Percentiles rank a stretch among this genome's conserved stretches.
phyloP scores from a whole-genome alignment of 2,888 invertebrate species.

The Apamea sordens region DNA sequence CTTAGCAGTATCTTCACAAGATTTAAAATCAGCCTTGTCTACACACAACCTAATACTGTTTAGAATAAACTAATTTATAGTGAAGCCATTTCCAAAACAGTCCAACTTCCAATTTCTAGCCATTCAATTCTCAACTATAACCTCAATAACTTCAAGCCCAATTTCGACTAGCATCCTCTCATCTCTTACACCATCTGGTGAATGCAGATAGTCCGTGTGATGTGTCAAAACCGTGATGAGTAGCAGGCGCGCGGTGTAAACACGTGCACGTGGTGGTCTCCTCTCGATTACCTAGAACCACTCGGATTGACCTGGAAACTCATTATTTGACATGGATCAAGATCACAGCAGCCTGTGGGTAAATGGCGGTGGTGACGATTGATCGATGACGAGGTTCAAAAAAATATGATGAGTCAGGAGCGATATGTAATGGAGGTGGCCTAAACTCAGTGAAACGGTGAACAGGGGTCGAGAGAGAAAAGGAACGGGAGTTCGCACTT shows the following conservation, averaged over 20 bases:
- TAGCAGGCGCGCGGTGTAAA: conserved; percentile 86
- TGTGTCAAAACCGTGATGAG: conserved; percentile 87
- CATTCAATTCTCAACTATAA: conserved; percentile 55
- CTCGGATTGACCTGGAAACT: conserved; percentile 64
- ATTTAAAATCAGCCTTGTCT: conserved; percentile 30
- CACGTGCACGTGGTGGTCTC: conserved; percentile 80
- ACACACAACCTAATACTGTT: conserved; percentile 51
- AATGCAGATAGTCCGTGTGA: conserved; percentile 74
- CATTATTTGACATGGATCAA: conserved; percentile 56
- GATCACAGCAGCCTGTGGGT: conserved; percentile 21
- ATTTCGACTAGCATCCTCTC: conserved; percentile 27
- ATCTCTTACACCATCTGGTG: conserved; percentile 47
- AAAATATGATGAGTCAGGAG: conserved; percentile 22
- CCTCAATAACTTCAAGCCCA: not conserved
- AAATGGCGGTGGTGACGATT: conserved; percentile 30
- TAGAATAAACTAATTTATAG: conserved; percentile 50
- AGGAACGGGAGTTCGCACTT: not conserved
- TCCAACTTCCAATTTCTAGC: conserved; percentile 6
- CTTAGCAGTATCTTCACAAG: conserved; percentile 30
- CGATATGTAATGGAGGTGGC: not conserved
- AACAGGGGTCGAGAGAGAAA: not conserved
- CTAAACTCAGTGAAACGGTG: not conserved
- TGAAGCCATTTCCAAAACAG: conserved; percentile 42
- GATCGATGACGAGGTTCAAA: not conserved
- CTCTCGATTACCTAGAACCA: conserved; percentile 68